Evolutionary conservation across 2,797 vertebrate genomes (phyloP).

Genomic region (Galagoides demidoff): DNA sequence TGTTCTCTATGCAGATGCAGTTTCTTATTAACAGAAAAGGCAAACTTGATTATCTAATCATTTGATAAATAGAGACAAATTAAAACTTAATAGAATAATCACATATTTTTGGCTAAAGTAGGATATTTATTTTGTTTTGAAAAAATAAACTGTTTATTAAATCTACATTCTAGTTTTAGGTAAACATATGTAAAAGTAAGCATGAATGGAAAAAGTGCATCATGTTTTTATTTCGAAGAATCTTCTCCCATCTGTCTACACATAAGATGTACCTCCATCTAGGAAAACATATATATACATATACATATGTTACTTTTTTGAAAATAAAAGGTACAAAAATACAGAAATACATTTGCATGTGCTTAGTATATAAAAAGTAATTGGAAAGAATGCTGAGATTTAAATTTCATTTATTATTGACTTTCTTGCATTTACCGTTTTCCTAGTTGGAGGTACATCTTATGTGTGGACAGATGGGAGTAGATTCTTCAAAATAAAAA

Average conservation of each 20-base stretch:
- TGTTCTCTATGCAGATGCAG: not conserved
- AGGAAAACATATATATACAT: not conserved
- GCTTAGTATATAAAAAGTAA: not conserved
- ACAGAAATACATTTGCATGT: not conserved
- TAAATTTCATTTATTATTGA: conserved; percentile 34
- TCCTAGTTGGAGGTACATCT: not conserved
- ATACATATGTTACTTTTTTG: too few relatives aligned
- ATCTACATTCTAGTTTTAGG: conserved; percentile 22
- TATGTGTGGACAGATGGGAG: not conserved
- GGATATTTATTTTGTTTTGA: conserved; percentile 18
- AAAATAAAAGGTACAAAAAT: not conserved
- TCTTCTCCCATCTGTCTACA: not conserved
- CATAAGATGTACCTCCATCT: not conserved
- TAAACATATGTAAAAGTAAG: conserved; percentile 21
- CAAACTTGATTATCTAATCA: conserved; percentile 31
- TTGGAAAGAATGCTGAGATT: conserved; percentile 5
- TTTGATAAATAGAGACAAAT: conserved; percentile 49
- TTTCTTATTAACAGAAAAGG: conserved; percentile 56
- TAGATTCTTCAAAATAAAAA: conserved; percentile 10
- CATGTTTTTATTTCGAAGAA: conserved; percentile 1
- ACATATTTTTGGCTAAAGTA: conserved; percentile 17
- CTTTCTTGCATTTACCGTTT: not conserved
- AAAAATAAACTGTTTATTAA: not conserved
- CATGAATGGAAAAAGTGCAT: not conserved
- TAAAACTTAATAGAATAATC: conserved; percentile 45